These are phyloP conservation scores for Enteromius viviparus DNA, from an alignment of 2,797 vertebrate species.

Conservation along the genomic window DNA sequence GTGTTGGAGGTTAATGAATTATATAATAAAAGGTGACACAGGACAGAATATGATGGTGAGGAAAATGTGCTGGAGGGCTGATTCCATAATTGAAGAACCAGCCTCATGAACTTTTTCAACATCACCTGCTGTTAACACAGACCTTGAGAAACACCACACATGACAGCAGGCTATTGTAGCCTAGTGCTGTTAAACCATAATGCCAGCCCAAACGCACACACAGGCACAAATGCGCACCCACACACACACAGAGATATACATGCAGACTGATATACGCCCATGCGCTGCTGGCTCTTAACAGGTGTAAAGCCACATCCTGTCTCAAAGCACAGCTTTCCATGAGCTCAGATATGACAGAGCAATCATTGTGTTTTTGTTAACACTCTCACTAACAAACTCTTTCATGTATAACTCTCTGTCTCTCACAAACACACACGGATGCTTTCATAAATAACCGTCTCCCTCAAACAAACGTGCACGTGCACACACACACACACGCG, in stretches of 20 bases:
- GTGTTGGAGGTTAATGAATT: slow-evolving; percentile 38
- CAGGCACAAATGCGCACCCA: not conserved
- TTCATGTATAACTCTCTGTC: not conserved
- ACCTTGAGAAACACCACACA: slow-evolving; percentile 2
- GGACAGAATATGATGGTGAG: slow-evolving; percentile 7
- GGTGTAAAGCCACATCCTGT: slow-evolving; percentile 60
- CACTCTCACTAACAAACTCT: not conserved
- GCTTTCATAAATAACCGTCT: slow-evolving; percentile 4
- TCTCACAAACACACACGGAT: slow-evolving; percentile 4
- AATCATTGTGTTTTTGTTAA: not conserved
- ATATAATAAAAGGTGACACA: slow-evolving; percentile 39
- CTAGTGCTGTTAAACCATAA: slow-evolving; percentile 26
- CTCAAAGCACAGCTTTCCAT: slow-evolving; percentile 30
- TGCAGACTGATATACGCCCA: slow-evolving; percentile 49
- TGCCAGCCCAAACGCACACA: slow-evolving; percentile 16
- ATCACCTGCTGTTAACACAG: slow-evolving; percentile 28
- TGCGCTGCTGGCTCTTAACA: slow-evolving; percentile 24
- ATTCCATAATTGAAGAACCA: slow-evolving; percentile 33
- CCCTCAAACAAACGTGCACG: not conserved
- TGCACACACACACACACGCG: too few species aligned
- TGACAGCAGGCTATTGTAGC: not conserved
- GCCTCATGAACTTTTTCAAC: slow-evolving; percentile 24
- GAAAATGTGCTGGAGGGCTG: slow-evolving; percentile 34
- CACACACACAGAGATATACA: not conserved
- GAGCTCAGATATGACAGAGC: slow-evolving; percentile 24